Base-by-base conservation (phyloP, 2,797 vertebrate genomes). In the Darevskia nairensis region DNA sequence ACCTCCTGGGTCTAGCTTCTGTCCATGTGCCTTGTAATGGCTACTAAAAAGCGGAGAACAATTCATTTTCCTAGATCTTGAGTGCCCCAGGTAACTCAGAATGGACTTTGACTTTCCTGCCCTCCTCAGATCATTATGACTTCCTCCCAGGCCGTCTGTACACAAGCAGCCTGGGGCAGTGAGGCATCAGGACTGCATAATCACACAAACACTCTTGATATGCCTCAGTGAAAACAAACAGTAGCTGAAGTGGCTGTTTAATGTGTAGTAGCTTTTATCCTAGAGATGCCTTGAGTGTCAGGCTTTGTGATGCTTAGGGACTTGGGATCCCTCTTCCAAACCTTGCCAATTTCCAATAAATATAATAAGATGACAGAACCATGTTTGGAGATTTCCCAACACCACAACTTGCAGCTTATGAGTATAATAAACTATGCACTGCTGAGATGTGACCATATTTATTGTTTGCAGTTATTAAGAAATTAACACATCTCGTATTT, bases 401-500 rank as follows among this genome's bases (percentile, higher is more conserved):
- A 3, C 6, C 9, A 39, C 32, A 3, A 1, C 7, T 50, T 44
- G 55, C 84, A 32, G 27, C 35, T 41, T 89, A 92, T 90, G 90
- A 91, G 88, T 83, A 80, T 83, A 91, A 91, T 92, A 88, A 95
- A 95, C 93, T 89, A 92, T 94, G 94, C 84, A 89, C 81, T 32
- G 90, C 25, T 79, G 88, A 93, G 90, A 81, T 72, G 69, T 50
- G 29, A 89, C 89, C 11, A 0, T 86, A 80, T 88, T 91, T 94
- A 87, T 92, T 61, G 44, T 85, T 82, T 69, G 79, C 74, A 86
- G 74, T 68, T 75, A 35, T 50, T 55, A 59, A 55, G 77, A 41
- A 50, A 74, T 75, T 11, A 84, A 83, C 13, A 74, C 8, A 8
- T 27, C 79, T 91, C 85, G 90, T 50, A n/a, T 11, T 71, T 89